A percentile compares a stretch with the other conserved stretches of the same genome.
These are phyloP conservation scores for Ptychochromis oligacanthus DNA, from an alignment of 2,113 vertebrate species.

Conservation along the genomic window DNA sequence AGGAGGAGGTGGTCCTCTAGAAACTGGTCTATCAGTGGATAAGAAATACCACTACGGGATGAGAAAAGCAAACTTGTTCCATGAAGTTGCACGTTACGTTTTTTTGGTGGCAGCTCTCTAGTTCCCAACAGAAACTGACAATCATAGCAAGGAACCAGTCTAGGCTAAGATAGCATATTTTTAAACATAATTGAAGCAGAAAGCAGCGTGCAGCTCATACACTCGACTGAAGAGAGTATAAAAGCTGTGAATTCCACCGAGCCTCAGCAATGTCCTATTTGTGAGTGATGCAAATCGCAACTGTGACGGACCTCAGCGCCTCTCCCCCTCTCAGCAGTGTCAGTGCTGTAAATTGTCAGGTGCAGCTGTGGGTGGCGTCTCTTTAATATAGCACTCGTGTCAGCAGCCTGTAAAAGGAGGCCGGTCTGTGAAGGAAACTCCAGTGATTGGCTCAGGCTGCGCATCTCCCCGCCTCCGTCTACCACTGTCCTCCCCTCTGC, in stretches of 20 bases:
- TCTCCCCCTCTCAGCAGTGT: conserved; percentile 8
- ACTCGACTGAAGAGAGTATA: background rate
- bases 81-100: background rate
- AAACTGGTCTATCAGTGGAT: background rate
- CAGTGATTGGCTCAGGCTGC: conserved; percentile 53
- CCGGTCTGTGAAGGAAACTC: conserved; percentile 70
- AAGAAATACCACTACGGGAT: background rate
- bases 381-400: conserved; percentile 84
- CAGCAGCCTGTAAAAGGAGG: conserved; percentile 91
- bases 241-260: conserved; percentile 48
- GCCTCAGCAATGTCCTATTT: conserved; percentile 23
- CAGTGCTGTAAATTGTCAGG: conserved; percentile 78
- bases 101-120: background rate
- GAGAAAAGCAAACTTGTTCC: background rate
- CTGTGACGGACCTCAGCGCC: background rate
- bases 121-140: background rate
- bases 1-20: background rate
- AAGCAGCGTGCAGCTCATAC: background rate
- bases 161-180: no score
- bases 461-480: conserved; percentile 7
- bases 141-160: background rate
- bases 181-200: no score
- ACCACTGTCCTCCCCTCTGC: conserved; percentile 1
- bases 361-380: conserved; percentile 85
- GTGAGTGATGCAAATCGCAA: conserved; percentile 55